Conservation (phyloP, 2,797 vertebrate species). For the Anguilla obscura region DNA sequence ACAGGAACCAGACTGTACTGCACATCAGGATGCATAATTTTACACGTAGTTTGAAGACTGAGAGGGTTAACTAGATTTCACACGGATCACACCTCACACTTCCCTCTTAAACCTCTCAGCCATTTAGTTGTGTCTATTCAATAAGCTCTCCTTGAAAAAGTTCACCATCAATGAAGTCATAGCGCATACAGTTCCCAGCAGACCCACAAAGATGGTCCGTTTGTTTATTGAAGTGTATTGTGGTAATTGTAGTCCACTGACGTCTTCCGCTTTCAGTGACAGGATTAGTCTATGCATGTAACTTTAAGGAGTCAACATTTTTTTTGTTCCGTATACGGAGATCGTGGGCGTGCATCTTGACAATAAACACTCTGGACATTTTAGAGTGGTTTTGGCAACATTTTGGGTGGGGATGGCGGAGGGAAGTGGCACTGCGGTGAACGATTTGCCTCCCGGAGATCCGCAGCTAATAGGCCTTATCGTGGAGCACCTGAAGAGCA, state of each 20-base stretch:
- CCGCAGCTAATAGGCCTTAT: slow-evolving; percentile 91
- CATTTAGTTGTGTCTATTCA: no score
- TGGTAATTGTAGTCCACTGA: slow-evolving; percentile 29
- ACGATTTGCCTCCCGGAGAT: slow-evolving; percentile 85
- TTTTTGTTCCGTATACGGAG: neutral
- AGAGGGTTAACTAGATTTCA: no score
- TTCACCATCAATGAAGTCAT: neutral
- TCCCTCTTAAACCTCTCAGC: neutral
- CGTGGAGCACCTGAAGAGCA: slow-evolving; percentile 93
- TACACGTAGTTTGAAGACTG: no score
- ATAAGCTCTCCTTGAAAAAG: no score
- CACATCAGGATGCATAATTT: no score
- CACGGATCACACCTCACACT: neutral
- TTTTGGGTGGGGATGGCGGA: slow-evolving; percentile 64
- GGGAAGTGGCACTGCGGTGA: slow-evolving; percentile 51
- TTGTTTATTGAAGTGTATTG: slow-evolving; percentile 2
- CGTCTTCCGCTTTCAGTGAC: slow-evolving; percentile 30
- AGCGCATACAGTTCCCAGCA: slow-evolving; percentile 28
- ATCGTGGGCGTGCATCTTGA: neutral
- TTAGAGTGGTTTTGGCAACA: neutral
- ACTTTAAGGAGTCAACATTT: neutral
- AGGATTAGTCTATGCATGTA: slow-evolving; percentile 35
- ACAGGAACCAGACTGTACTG: no score
- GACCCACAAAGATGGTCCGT: neutral
- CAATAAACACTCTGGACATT: neutral